A percentile compares a stretch with the other conserved stretches of the same genome.
phyloP scores from a whole-genome alignment of 2,888 invertebrate species.

The Eulithis testata region DNA sequence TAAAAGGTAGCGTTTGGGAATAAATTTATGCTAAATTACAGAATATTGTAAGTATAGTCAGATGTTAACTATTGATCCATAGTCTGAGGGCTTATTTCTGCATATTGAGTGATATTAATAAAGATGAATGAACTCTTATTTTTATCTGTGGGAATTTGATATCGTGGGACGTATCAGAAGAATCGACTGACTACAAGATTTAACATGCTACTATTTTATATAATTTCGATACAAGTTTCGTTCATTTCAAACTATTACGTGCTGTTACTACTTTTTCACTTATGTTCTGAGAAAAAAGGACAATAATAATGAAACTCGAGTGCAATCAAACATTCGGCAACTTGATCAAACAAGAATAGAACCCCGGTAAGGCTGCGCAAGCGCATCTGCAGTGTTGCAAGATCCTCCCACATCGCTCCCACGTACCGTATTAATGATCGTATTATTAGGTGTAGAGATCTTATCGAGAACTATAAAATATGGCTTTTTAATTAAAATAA shows the following conservation, averaged over 20 bases:
- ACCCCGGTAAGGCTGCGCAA: slow-evolving; percentile 29
- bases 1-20: slow-evolving; percentile 28
- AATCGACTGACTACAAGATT: too few species aligned
- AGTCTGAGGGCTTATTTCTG: too few species aligned
- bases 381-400: slow-evolving; percentile 43
- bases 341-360: slow-evolving; percentile 12
- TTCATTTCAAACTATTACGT: too few species aligned
- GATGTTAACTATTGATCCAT: too few species aligned
- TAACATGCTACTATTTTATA: too few species aligned
- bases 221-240: too few species aligned
- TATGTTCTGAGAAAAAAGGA: too few species aligned
- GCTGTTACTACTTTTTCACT: too few species aligned
- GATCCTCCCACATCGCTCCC: slow-evolving; percentile 39
- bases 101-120: too few species aligned
- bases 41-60: slow-evolving; percentile 4
- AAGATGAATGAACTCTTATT: too few species aligned
- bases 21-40: slow-evolving; percentile 18
- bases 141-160: too few species aligned
- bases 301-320: slow-evolving; percentile 5
- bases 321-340: neutral
- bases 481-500: slow-evolving; percentile 24
- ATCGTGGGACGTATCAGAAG: too few species aligned
- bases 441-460: slow-evolving; percentile 37
- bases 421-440: slow-evolving; percentile 39
- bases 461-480: slow-evolving; percentile 27